phyloP scores from a whole-genome alignment of 2,797 vertebrate species.

The Xenops minutus region DNA sequence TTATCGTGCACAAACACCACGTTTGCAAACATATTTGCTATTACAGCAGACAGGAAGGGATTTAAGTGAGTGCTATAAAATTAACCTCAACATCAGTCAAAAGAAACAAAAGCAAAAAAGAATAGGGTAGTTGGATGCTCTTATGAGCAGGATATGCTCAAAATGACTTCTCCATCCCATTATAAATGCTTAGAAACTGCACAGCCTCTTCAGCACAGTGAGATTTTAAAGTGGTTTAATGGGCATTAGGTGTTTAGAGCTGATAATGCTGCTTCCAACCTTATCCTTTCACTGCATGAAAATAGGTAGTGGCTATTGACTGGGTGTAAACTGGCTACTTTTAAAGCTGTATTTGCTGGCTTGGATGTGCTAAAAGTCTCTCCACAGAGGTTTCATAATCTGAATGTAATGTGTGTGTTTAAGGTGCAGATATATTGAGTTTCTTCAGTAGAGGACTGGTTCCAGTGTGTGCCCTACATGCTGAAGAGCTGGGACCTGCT shows the following conservation, averaged over 20 bases:
- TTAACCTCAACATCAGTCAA: background rate
- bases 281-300: background rate
- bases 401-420: background rate
- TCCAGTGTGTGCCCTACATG: background rate
- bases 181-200: slow-evolving; percentile 13
- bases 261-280: background rate
- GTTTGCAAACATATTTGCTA: background rate
- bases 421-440: background rate
- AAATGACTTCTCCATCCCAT: background rate
- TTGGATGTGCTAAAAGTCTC: background rate
- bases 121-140: background rate
- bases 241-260: background rate
- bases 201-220: background rate
- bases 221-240: slow-evolving; percentile 26
- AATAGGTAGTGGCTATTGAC: background rate
- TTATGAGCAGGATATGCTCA: background rate
- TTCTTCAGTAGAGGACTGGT: background rate
- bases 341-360: background rate
- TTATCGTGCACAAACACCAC: background rate
- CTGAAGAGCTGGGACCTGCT: background rate
- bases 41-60: background rate
- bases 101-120: slow-evolving; percentile 21
- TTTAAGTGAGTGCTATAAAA: slow-evolving; percentile 2
- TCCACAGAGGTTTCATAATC: background rate
- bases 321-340: slow-evolving; percentile 16